Conservation (phyloP, 2,797 vertebrate genomes). For the Rhinophrynus dorsalis region DNA sequence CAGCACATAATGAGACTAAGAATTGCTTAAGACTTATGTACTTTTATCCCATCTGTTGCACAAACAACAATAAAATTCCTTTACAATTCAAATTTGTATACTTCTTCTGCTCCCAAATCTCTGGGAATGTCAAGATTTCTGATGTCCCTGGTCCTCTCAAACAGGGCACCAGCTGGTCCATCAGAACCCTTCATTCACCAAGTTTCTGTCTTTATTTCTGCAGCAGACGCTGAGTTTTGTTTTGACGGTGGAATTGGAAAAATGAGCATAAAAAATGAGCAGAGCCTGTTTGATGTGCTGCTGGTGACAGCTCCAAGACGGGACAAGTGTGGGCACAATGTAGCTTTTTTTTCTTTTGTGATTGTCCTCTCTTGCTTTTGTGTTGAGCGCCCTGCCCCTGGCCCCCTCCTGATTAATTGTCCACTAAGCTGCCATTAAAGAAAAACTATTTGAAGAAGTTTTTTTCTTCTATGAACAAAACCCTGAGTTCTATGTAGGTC, state of each 20-base stretch:
- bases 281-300: neutral
- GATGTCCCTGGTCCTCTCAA: neutral
- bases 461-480: neutral
- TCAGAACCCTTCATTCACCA: neutral
- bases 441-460: conserved; percentile 7
- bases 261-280: neutral
- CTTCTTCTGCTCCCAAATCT: neutral
- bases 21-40: too few relatives aligned
- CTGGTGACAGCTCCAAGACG: conserved; percentile 24
- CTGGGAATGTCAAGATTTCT: conserved; percentile 23
- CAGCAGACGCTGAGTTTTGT: conserved; percentile 28
- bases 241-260: conserved; percentile 16
- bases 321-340: neutral
- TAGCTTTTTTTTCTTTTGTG: neutral
- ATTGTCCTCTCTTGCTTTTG: neutral
- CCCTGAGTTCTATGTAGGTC: neutral
- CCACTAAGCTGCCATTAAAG: neutral
- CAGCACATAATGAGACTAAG: too few relatives aligned
- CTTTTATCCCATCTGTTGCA: conserved; percentile 34
- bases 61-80: conserved; percentile 21
- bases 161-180: conserved; percentile 11
- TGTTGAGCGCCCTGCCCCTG: neutral
- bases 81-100: neutral
- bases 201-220: neutral
- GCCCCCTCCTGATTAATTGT: conserved; percentile 18